phyloP scores from a whole-genome alignment of 1,140 invertebrate species.

The Pseudoatta argentina region DNA sequence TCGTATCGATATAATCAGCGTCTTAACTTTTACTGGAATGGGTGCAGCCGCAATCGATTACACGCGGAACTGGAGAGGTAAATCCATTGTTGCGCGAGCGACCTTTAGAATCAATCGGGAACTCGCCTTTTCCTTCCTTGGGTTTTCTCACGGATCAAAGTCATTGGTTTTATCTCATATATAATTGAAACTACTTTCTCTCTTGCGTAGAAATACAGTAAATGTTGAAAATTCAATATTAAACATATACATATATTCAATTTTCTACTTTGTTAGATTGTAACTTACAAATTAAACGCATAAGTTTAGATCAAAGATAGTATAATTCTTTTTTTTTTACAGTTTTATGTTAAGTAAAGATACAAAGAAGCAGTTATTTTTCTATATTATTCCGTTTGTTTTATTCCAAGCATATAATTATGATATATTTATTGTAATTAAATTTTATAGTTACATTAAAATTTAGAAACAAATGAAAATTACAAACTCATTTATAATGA shows the following conservation, averaged over 20 bases:
- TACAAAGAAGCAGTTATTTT: not conserved
- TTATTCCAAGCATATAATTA: not conserved
- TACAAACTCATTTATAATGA: not conserved
- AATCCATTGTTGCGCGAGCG: slow-evolving; percentile 46
- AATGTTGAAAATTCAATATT: not conserved
- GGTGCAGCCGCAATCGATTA: slow-evolving; percentile 56
- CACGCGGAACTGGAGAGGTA: slow-evolving; percentile 20
- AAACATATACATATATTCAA: not conserved
- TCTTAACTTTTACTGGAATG: slow-evolving; percentile 50
- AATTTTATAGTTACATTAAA: slow-evolving; percentile 2
- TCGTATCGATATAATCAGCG: slow-evolving; percentile 36
- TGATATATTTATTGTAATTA: not conserved
- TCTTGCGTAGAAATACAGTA: not conserved
- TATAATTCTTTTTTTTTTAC: not conserved
- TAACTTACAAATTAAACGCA: not conserved
- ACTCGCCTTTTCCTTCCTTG: slow-evolving; percentile 17
- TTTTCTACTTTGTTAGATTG: not conserved
- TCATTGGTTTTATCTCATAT: slow-evolving; percentile 23
- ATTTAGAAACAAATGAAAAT: not conserved
- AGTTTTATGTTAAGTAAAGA: not conserved
- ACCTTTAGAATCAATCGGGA: slow-evolving; percentile 46
- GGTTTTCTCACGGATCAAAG: slow-evolving; percentile 57
- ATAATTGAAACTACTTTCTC: slow-evolving; percentile 33
- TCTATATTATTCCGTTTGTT: not conserved
- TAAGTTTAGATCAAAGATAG: not conserved